Evolutionary conservation across 2,797 vertebrate genomes (phyloP).

Genomic region (Sebastes goodei): DNA sequence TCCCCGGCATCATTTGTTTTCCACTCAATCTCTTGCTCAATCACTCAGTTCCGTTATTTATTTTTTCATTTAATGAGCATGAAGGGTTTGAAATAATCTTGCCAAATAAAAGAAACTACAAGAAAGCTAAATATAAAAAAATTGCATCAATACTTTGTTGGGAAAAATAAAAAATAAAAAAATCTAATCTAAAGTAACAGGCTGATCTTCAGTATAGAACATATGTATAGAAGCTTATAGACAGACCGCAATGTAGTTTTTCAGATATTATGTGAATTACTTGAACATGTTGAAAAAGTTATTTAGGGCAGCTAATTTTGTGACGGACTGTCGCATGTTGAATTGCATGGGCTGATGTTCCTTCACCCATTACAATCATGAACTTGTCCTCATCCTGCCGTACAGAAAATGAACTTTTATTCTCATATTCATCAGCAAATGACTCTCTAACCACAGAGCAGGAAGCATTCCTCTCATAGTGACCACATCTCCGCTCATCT

Average conservation of each 20-base stretch:
- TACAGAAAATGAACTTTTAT: background rate
- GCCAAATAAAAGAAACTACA: background rate
- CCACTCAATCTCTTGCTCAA: slow-evolving; percentile 1
- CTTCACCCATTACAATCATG: background rate
- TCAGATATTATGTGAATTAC: background rate
- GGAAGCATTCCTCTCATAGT: background rate
- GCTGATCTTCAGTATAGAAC: background rate
- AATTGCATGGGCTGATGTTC: background rate
- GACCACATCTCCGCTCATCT: background rate
- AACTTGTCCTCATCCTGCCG: background rate
- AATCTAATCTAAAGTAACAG: background rate
- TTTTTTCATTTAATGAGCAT: background rate
- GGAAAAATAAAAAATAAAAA: background rate
- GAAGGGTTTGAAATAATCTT: background rate
- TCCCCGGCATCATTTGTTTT: slow-evolving; percentile 33
- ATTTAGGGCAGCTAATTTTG: background rate
- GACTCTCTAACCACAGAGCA: background rate
- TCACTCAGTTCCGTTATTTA: slow-evolving; percentile 6
- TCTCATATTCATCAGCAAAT: background rate
- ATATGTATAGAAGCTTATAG: background rate
- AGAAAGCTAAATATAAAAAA: background rate
- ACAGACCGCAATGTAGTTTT: background rate
- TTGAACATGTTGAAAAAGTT: background rate
- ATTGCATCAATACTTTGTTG: background rate
- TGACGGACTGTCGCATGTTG: background rate